These are phyloP conservation scores for Bellardia bayeri DNA, from an alignment of 2,888 invertebrate genomes.

Conservation along the genomic window DNA sequence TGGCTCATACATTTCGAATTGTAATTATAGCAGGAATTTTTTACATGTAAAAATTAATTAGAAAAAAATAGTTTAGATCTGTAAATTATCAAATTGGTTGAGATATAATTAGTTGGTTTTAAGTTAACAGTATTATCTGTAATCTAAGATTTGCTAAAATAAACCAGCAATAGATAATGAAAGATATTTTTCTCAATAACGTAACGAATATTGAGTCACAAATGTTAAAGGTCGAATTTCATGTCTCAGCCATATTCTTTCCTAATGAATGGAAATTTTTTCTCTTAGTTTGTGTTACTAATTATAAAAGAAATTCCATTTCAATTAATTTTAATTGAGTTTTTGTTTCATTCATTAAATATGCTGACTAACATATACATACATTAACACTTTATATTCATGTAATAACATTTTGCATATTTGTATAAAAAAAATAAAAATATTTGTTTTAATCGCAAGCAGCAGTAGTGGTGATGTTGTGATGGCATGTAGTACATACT, in stretches of 20 bases:
- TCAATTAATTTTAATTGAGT: conserved; percentile 50
- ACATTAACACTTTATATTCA: conserved; percentile 29
- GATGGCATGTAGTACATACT: conserved; percentile 18
- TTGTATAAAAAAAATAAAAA: conserved; percentile 6
- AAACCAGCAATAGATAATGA: no score
- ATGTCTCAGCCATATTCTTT: no score
- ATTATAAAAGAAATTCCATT: conserved; percentile 26
- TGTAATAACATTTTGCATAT: conserved; percentile 32
- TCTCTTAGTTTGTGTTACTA: background rate
- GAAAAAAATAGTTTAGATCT: background rate
- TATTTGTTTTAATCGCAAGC: conserved; percentile 29
- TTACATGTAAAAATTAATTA: conserved; percentile 14
- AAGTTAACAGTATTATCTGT: no score
- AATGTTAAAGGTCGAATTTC: no score
- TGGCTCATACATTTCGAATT: background rate
- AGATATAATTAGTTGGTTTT: no score
- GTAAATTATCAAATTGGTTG: background rate
- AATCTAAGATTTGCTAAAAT: no score
- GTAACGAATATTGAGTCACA: no score
- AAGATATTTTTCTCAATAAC: background rate
- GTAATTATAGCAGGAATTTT: conserved; percentile 4
- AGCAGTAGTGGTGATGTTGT: background rate
- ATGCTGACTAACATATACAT: background rate
- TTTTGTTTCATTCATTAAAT: conserved; percentile 27
- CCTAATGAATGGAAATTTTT: no score